Percentiles rank a stretch among this genome's conserved stretches.
phyloP scores from a whole-genome alignment of 2,888 invertebrate genomes.

The Rosalia funebris region DNA sequence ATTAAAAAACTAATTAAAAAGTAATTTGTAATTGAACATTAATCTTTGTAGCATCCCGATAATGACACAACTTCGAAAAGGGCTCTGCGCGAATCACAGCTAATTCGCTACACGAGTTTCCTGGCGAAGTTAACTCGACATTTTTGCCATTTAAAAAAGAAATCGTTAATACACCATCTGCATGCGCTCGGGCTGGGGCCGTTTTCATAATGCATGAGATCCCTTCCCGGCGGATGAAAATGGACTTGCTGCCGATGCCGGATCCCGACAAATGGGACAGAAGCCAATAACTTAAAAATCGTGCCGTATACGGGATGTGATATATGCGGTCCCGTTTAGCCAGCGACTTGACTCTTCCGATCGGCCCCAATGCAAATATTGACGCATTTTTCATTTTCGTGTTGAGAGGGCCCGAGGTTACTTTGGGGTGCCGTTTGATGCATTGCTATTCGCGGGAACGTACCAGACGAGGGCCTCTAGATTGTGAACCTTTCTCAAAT shows the following conservation, averaged over 20 bases:
- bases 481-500: no score
- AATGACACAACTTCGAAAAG: no score
- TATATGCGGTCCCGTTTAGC: slow-evolving; percentile 26
- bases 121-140: no score
- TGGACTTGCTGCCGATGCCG: slow-evolving; percentile 14
- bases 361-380: slow-evolving; percentile 28
- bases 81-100: no score
- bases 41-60: no score
- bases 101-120: no score
- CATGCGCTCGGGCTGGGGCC: neutral
- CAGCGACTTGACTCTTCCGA: slow-evolving; percentile 22
- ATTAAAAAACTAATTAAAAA: no score
- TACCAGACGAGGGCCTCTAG: no score
- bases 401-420: slow-evolving; percentile 4
- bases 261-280: slow-evolving; percentile 28
- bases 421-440: no score
- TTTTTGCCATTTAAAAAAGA: neutral
- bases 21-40: no score
- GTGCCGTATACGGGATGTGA: slow-evolving; percentile 20
- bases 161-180: neutral
- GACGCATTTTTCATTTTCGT: slow-evolving; percentile 22
- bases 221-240: slow-evolving; percentile 8
- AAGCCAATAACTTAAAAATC: slow-evolving; percentile 31
- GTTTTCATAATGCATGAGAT: slow-evolving; percentile 14
- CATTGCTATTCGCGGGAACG: no score